phyloP scores from a whole-genome alignment of 1,140 invertebrate species.

The Bombus pascuorum region DNA sequence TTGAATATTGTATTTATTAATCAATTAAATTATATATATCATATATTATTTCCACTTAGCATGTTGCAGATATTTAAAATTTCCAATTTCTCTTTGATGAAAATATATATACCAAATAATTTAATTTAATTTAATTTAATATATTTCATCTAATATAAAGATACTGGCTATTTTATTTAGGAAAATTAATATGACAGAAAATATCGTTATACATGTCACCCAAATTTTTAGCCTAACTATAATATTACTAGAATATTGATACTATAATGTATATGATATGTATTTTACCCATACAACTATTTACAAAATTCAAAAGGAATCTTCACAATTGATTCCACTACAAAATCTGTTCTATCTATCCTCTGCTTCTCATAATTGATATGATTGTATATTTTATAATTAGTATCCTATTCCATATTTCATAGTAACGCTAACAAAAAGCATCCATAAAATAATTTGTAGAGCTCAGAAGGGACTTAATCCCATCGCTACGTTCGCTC shows the following conservation, averaged over 20 bases:
- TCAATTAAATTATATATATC: too few species aligned
- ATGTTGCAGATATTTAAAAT: too few species aligned
- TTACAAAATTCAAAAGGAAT: neutral
- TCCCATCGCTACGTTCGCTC: conserved; percentile 32
- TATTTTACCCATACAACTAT: neutral
- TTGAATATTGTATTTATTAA: neutral
- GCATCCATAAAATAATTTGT: neutral
- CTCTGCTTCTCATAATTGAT: neutral
- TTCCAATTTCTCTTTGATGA: neutral
- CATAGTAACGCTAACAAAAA: neutral
- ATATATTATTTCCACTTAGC: too few species aligned
- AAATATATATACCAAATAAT: neutral
- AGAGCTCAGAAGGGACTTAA: neutral
- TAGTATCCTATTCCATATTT: neutral
- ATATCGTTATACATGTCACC: neutral
- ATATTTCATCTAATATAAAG: neutral
- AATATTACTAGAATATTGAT: neutral
- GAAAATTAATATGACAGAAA: neutral
- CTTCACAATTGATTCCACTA: neutral
- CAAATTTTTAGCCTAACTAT: neutral
- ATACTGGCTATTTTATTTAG: neutral
- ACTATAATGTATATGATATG: neutral
- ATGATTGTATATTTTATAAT: neutral
- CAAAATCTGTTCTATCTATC: neutral
- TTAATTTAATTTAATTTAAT: neutral